These are phyloP conservation scores for Meda fulgida DNA, from an alignment of 2,797 vertebrate genomes.

Conservation along the genomic window DNA sequence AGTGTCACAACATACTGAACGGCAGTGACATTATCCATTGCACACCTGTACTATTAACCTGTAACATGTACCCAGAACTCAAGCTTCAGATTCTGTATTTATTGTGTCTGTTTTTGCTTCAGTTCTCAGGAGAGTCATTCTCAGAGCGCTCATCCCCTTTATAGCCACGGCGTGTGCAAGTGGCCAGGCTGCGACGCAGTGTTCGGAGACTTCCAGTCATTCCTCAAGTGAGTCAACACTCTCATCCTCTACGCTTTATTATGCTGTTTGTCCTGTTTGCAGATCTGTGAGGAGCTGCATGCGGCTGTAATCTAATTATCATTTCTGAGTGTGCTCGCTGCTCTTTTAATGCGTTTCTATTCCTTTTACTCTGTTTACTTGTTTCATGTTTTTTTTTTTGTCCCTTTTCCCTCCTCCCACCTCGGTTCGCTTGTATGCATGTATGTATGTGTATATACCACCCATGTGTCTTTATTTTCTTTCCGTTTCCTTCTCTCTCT, in stretches of 20 bases:
- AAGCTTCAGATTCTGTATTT: not conserved
- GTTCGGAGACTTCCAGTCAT: conserved; percentile 95
- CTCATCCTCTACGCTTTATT: conserved; percentile 1
- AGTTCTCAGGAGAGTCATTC: conserved; percentile 85
- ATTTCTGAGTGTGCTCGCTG: not conserved
- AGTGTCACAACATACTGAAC: not conserved
- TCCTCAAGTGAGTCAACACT: conserved; percentile 90
- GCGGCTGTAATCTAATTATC: conserved; percentile 6
- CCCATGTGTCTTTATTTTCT: conserved; percentile 11
- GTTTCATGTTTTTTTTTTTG: conserved; percentile 17
- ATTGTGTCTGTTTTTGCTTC: conserved; percentile 65
- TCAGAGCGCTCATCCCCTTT: conserved; percentile 90
- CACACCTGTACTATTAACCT: not conserved
- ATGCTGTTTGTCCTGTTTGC: conserved; percentile 15
- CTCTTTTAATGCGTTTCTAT: not conserved
- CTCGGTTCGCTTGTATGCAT: not conserved
- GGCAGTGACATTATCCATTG: not conserved
- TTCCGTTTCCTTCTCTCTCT: not conserved
- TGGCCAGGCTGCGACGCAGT: conserved; percentile 97
- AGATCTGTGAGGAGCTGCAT: not conserved
- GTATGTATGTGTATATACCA: not conserved
- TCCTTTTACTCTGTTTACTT: not conserved
- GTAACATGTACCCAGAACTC: not conserved
- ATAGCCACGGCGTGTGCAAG: conserved; percentile 97
- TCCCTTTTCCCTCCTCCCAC: not conserved